Evolutionary conservation across 2,888 invertebrate genomes (phyloP), one percentile per base, ranked within the genome.

Genomic region (Pycnomerus fuliginosus): DNA sequence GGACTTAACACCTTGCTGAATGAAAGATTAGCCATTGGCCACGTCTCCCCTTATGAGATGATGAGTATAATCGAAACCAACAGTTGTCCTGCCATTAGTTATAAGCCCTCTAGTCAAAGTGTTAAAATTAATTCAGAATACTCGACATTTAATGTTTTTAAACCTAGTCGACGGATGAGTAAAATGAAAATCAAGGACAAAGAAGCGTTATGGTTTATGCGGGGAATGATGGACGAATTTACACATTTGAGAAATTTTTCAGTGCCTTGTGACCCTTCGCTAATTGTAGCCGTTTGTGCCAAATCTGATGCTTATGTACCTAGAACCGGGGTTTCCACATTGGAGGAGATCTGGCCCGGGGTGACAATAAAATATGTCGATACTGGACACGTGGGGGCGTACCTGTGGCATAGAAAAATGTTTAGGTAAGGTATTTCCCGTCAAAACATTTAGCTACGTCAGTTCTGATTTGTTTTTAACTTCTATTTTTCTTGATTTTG

Each of bases 221-320:
- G 90, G 32, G 95, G 96, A 0, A 85, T 98, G 56, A 98, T 99
- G 98, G 98, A 99, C 67, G 96, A 98, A 71, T 98, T 95, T 69
- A 99, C 98, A 1, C 96, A 97, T 74, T 76, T 99, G 24, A 90
- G 85, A 53, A 95, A 97, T 73, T 99, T 95, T 67, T 87, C 92
- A 1, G 76, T 84, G 10, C 90, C 90, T 0, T 84, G 84, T 33
- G 97, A 98, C 65, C 90, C 96, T 0, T 85, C 87, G 5, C 75
- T 97, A 34, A 89, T 94, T 45, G 94, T 93, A 50, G 89, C 92
- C 11, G 87, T 98, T 1, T 87, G 89, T 62, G 97, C 97, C 0
- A 83, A 84, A 53, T 83, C 87, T 61, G 95, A 95, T 70, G 91
- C 87, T 4, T 91, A 97, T 72, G 88, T 97, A 7, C 96, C 96